Conservation (phyloP, 2,113 vertebrate species). For the Lycocorax pyrrhopterus region DNA sequence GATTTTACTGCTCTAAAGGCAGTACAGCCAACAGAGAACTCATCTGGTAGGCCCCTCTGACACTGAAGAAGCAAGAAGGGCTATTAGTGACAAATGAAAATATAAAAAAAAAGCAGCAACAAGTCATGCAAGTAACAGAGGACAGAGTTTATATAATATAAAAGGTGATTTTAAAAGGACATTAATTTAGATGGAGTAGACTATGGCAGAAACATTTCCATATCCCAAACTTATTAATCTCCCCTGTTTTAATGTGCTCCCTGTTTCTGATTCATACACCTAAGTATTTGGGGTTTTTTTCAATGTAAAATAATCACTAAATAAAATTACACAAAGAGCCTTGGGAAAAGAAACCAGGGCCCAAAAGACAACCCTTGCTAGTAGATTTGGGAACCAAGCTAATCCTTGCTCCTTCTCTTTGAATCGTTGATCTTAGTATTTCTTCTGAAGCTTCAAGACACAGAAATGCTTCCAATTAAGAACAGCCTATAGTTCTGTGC, state of each 20-base stretch:
- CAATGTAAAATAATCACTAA: neutral
- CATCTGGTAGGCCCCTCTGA: neutral
- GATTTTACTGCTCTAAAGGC: neutral
- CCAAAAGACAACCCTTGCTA: neutral
- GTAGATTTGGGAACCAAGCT: neutral
- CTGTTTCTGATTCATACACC: neutral
- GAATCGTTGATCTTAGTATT: fast-evolving
- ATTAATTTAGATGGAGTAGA: neutral
- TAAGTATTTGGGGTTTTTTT: neutral
- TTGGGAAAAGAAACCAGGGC: neutral
- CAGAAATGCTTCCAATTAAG: neutral
- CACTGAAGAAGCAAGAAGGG: neutral
- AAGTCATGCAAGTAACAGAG: neutral
- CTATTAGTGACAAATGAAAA: neutral
- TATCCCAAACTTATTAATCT: neutral
- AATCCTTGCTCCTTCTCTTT: neutral
- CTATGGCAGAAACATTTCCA: neutral
- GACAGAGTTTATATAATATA: neutral
- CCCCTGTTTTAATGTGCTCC: neutral
- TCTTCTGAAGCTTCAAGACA: neutral
- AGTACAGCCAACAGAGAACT: neutral
- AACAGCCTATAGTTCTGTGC: neutral
- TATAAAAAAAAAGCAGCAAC: neutral
- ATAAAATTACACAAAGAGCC: neutral
- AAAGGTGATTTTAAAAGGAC: neutral